Percentiles rank a stretch among this genome's conserved stretches.
phyloP scores from a whole-genome alignment of 2,797 vertebrate species.

The Huso huso region DNA sequence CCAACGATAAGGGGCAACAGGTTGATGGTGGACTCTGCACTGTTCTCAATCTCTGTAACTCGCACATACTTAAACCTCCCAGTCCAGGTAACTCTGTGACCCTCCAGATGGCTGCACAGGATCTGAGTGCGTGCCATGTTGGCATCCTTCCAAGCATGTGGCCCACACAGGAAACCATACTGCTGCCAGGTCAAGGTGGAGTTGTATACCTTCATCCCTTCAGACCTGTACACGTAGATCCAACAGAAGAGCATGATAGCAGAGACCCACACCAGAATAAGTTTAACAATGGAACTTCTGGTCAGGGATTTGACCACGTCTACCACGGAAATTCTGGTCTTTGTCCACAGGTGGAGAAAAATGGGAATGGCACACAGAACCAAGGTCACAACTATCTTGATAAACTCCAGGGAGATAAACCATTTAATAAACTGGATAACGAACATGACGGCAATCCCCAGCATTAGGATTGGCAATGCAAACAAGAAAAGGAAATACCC shows the following conservation, averaged over 20 bases:
- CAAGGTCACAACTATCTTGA: constrained; percentile 78
- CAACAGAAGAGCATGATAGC: constrained; percentile 80
- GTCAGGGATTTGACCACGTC: constrained; percentile 68
- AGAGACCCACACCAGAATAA: constrained; percentile 83
- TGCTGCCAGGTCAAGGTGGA: constrained; percentile 85
- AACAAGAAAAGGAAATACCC: constrained; percentile 93
- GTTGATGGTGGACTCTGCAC: constrained; percentile 82
- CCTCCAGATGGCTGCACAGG: constrained; percentile 86
- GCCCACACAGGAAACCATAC: constrained; percentile 78
- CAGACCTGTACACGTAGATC: constrained; percentile 81
- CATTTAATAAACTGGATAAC: constrained; percentile 77
- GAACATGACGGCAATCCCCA: constrained; percentile 71
- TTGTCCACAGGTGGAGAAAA: constrained; percentile 77
- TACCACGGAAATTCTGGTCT: constrained; percentile 69
- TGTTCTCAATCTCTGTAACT: constrained; percentile 85
- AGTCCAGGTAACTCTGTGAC: constrained; percentile 86
- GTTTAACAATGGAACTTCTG: constrained; percentile 79
- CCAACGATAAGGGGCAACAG: constrained; percentile 81
- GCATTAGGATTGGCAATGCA: constrained; percentile 73
- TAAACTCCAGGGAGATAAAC: constrained; percentile 80
- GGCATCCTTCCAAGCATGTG: constrained; percentile 78
- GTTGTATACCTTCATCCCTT: constrained; percentile 92
- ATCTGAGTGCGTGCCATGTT: constrained; percentile 91
- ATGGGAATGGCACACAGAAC: constrained; percentile 73
- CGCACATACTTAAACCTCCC: constrained; percentile 82